Evolutionary conservation across 2,888 invertebrate species (phyloP), one percentile per base, ranked within the genome.

Genomic region (Microdon myrmicae): DNA sequence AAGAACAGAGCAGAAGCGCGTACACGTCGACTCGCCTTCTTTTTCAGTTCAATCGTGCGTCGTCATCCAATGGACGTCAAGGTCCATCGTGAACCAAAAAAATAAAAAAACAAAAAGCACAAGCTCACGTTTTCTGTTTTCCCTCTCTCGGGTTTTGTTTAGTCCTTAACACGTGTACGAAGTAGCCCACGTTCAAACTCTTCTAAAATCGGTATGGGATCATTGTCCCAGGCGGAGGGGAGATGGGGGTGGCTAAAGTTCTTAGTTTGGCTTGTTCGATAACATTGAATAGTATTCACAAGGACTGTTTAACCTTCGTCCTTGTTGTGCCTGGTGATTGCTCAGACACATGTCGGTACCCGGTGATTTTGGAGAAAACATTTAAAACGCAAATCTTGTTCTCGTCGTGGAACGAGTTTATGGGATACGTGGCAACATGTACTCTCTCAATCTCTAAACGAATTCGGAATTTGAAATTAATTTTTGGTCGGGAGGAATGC

Each of bases 361-460:
- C 41, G 54, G 28, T 55, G 43, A 43, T n/a, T 12, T 4, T 28
- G 34, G 32, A 28, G 23, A 39, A 20, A 48, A 55, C 49, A 61
- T 61, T 61, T 61, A 19, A 61, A 55, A 61, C 48, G 55, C 60
- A 61, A 61, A 61, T 61, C 60, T 55, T 61, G 60, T 61, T 34
- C 44, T 25, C 38, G 34, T 48, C 48, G 44, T 10, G 22, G 32
- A 43, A 55, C 48, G 20, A 43, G 23, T 44, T 55, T 55, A 37
- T 60, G 37, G 43, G 10, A n/a, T 43, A 60, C 55, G 60, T 55
- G 60, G 55, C 22, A 23, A 35, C 48, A 49, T 61, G 60, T 61
- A 55, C 34, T 38, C 55, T 12, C 19, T n/a, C n/a, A n/a, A n/a
- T n/a, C n/a, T n/a, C n/a, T n/a, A n/a, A n/a, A n/a, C n/a, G n/a